These are phyloP conservation scores for Dascyllus trimaculatus DNA, from an alignment of 2,113 vertebrate species.

Conservation along the genomic window DNA sequence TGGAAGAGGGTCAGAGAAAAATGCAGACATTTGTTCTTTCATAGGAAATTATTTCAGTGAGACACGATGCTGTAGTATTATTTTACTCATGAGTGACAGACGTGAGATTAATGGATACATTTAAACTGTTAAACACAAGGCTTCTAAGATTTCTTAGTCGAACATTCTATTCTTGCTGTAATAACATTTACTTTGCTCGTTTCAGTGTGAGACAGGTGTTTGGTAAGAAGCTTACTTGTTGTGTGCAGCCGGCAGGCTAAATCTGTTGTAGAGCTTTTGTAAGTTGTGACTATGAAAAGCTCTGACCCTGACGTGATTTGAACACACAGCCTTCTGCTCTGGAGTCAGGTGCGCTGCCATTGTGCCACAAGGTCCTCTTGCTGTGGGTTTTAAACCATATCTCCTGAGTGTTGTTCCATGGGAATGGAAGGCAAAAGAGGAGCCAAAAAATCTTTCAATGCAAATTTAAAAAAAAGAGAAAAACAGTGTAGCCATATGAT, in stretches of 20 bases:
- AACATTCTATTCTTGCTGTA: not conserved
- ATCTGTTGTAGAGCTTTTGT: no score
- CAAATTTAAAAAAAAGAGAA: no score
- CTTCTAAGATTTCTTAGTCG: not conserved
- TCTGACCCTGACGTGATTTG: conserved; percentile 15
- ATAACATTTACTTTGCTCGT: not conserved
- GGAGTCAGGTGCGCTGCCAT: conserved; percentile 13
- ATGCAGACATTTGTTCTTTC: conserved; percentile 34
- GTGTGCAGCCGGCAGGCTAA: not conserved
- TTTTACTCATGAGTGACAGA: conserved; percentile 7
- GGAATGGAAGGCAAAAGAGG: no score
- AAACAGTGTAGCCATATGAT: no score
- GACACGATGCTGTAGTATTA: conserved; percentile 9
- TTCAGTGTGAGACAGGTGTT: conserved; percentile 3
- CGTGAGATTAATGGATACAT: not conserved
- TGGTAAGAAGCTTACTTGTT: not conserved
- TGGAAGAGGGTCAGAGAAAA: conserved; percentile 12
- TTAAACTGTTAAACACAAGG: not conserved
- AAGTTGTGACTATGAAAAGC: not conserved
- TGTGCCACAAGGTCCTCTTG: conserved; percentile 10
- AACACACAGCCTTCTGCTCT: conserved; percentile 21
- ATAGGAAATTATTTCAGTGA: conserved; percentile 27
- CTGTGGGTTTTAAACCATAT: not conserved
- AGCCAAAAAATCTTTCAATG: no score
- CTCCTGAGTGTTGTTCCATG: no score